A percentile compares a stretch with the other conserved stretches of the same genome.
These are phyloP conservation scores for zebrafish (Danio rerio) DNA, from an alignment of 2,113 vertebrate species.

Conservation along the genomic window GRCz12tu NC_133193.1:21498001-21498500, in stretches of 20 bases:
- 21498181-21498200: background rate
- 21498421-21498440: too few relatives aligned
- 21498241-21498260: slow-evolving; percentile 63
- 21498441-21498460: too few relatives aligned
- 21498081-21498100: slow-evolving; percentile 38
- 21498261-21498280: slow-evolving; percentile 78
- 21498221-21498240: slow-evolving; percentile 52
- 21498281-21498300: too few relatives aligned
- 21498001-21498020: slow-evolving; percentile 64
- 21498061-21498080: slow-evolving; percentile 48
- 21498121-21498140: slow-evolving; percentile 38
- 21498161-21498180: slow-evolving; percentile 14
- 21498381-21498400: too few relatives aligned
- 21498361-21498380: too few relatives aligned
- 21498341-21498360: too few relatives aligned
- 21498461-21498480: too few relatives aligned
- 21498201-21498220: slow-evolving; percentile 55
- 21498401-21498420: too few relatives aligned
- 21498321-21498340: too few relatives aligned
- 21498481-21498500: too few relatives aligned
- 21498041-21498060: slow-evolving; percentile 57
- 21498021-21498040: slow-evolving; percentile 60
- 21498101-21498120: background rate
- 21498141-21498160: slow-evolving; percentile 29
- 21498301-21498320: too few relatives aligned